A percentile compares a stretch with the other conserved stretches of the same genome.
phyloP scores from a whole-genome alignment of 1,140 invertebrate genomes.

The Aphis gossypii region DNA sequence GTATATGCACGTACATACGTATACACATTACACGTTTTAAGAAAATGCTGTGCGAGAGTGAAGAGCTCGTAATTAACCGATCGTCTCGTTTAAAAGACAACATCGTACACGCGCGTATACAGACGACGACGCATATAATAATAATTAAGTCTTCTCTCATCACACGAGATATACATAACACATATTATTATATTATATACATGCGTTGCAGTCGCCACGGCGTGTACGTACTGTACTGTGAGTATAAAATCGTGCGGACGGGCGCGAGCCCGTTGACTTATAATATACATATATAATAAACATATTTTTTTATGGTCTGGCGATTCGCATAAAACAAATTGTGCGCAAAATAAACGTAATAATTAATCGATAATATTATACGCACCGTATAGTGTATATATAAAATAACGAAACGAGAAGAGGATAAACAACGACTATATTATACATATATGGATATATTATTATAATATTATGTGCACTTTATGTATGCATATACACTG shows the following conservation, averaged over 20 bases:
- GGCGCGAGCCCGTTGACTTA: neutral
- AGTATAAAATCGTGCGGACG: neutral
- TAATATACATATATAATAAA: neutral
- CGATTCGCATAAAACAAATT: constrained; percentile 15
- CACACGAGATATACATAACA: neutral
- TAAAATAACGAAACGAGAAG: neutral
- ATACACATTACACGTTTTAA: neutral
- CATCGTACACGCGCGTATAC: neutral
- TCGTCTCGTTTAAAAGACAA: constrained; percentile 11
- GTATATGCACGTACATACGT: neutral
- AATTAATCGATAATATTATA: constrained; percentile 40
- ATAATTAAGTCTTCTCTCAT: constrained; percentile 41
- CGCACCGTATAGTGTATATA: neutral
- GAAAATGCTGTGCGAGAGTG: neutral
- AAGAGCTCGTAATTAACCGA: constrained; percentile 6
- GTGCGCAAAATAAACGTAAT: constrained; percentile 24
- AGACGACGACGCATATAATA: neutral
- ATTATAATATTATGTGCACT: neutral
- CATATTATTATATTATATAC: neutral
- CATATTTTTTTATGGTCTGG: constrained; percentile 4
- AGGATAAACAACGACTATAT: neutral
- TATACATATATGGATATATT: neutral
- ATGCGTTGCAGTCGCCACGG: neutral
- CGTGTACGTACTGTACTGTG: neutral
- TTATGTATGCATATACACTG: neutral